A percentile compares a stretch with the other conserved stretches of the same genome.
phyloP scores from a whole-genome alignment of 1,140 invertebrate species.

The Oryctes rhinoceros region DNA sequence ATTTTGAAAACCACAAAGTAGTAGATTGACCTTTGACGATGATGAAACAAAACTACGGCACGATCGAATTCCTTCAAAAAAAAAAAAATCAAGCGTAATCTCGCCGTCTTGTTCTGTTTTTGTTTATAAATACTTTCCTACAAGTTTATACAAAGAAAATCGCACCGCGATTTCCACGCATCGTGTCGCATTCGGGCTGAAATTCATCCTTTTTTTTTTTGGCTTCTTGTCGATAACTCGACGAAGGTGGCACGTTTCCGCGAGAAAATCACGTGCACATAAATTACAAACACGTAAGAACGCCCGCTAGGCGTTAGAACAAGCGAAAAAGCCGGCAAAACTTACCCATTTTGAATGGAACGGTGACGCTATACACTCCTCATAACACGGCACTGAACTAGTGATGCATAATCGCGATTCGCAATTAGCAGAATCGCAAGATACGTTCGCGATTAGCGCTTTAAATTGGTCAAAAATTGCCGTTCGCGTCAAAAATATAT shows the following conservation, averaged over 20 bases:
- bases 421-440: conserved; percentile 37
- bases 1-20: conserved; percentile 24
- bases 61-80: neutral
- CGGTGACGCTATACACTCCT: conserved; percentile 3
- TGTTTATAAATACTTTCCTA: neutral
- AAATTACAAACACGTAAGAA: conserved; percentile 21
- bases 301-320: neutral
- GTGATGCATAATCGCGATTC: conserved; percentile 8
- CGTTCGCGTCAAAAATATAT: conserved; percentile 41
- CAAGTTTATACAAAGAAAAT: neutral
- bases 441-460: conserved; percentile 28
- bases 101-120: neutral
- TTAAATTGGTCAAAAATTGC: conserved; percentile 44
- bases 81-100: neutral
- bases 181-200: too few relatives aligned
- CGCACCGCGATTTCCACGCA: too few relatives aligned
- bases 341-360: conserved; percentile 46
- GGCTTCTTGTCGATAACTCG: neutral
- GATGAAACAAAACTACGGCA: neutral
- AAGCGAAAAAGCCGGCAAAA: conserved; percentile 43
- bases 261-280: conserved; percentile 19
- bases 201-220: too few relatives aligned
- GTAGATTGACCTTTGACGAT: conserved; percentile 1
- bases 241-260: neutral
- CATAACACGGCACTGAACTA: conserved; percentile 28